Conservation (phyloP, 2,888 invertebrate species). For the Drosophila rellima region DNA sequence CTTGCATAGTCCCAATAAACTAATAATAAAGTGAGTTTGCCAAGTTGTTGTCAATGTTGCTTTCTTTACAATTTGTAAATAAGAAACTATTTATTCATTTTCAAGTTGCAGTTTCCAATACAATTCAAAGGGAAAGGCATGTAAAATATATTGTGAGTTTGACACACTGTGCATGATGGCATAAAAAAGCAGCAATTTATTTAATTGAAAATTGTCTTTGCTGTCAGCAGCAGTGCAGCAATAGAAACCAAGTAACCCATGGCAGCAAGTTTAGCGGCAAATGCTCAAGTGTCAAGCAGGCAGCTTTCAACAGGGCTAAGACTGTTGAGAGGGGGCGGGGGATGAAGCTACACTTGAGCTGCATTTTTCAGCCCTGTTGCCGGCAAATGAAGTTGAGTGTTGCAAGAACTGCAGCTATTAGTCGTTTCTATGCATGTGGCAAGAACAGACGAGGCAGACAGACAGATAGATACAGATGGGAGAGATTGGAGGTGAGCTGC, state of each 20-base stretch:
- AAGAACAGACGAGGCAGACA: constrained; percentile 39
- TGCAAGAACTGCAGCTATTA: constrained; percentile 63
- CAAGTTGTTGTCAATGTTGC: neutral
- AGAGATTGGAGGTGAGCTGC: constrained; percentile 31
- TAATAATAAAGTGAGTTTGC: neutral
- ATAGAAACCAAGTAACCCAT: constrained; percentile 29
- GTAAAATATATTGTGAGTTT: neutral
- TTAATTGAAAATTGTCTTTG: constrained; percentile 79
- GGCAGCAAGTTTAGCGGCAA: constrained; percentile 51
- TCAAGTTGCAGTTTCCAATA: neutral
- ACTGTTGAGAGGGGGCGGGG: neutral
- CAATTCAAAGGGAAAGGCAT: neutral
- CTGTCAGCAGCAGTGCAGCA: constrained; percentile 65
- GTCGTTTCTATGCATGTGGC: constrained; percentile 70
- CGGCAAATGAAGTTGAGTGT: constrained; percentile 51
- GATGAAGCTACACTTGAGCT: constrained; percentile 54
- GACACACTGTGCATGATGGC: constrained; percentile 54
- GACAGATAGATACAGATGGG: neutral
- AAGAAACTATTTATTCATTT: constrained; percentile 40
- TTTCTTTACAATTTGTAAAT: constrained; percentile 31
- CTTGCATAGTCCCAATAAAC: neutral
- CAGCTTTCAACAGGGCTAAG: constrained; percentile 15
- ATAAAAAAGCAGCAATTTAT: constrained; percentile 72
- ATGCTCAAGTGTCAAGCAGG: constrained; percentile 50
- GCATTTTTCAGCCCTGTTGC: constrained; percentile 40